A percentile compares a stretch with the other conserved stretches of the same genome.
Evolutionary conservation across 2,797 vertebrate species (phyloP).

Genomic region (Anolis apletophallus): DNA sequence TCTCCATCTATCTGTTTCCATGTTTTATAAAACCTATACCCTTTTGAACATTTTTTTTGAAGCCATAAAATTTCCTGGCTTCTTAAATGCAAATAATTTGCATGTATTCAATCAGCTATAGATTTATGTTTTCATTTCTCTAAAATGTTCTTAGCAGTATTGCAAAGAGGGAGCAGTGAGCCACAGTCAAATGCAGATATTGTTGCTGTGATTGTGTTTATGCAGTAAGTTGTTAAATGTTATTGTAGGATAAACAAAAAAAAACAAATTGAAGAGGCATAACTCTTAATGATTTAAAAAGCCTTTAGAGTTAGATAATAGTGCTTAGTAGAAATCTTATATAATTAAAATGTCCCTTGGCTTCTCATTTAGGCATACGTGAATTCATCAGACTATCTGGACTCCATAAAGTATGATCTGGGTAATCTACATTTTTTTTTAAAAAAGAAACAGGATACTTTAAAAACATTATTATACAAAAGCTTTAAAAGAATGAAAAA

Average conservation of each 20-base stretch:
- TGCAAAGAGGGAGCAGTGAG: neutral
- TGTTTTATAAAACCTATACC: neutral
- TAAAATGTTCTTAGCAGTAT: neutral
- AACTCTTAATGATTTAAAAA: too few species aligned
- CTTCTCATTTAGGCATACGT: too few species aligned
- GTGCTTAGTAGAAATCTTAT: neutral
- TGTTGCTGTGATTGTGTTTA: neutral
- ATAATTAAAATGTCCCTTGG: too few species aligned
- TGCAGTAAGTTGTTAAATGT: neutral
- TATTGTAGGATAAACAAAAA: neutral
- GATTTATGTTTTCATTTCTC: constrained; percentile 7
- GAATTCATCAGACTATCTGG: too few species aligned
- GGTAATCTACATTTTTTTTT: too few species aligned
- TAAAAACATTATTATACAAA: too few species aligned
- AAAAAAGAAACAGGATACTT: too few species aligned
- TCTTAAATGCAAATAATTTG: neutral
- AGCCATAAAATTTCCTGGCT: neutral
- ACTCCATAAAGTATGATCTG: too few species aligned
- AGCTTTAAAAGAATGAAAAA: too few species aligned
- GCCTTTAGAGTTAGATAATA: neutral
- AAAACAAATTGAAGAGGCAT: too few species aligned
- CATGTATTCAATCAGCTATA: neutral
- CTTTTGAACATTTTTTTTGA: neutral
- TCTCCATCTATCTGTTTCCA: too few species aligned
- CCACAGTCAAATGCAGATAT: neutral